Percentiles rank a stretch among this genome's conserved stretches.
Conservation (phyloP, 2,888 invertebrate genomes). For the Oligia fasciuncula region DNA sequence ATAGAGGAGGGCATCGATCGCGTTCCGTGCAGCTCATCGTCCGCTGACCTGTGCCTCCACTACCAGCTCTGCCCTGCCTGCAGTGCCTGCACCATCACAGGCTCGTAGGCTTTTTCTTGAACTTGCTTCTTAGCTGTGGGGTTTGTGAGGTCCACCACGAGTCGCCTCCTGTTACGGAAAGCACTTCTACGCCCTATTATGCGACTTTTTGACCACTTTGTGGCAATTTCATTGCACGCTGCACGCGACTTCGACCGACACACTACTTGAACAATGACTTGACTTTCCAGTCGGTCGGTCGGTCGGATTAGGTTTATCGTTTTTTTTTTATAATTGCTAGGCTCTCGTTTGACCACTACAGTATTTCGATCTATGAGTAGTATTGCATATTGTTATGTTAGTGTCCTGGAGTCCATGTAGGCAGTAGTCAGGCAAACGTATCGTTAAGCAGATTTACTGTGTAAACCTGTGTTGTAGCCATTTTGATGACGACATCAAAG, state of each 20-base stretch:
- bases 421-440: not conserved
- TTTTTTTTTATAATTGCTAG: not conserved
- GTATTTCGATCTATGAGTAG: not conserved
- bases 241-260: constrained; percentile 7
- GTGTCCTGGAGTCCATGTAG: not conserved
- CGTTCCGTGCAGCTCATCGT: constrained; percentile 15
- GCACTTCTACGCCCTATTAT: not conserved
- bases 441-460: not conserved
- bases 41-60: constrained; percentile 59
- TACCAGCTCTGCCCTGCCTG: not conserved
- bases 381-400: not conserved
- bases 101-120: constrained; percentile 44
- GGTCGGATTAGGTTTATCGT: not conserved
- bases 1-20: constrained; percentile 30
- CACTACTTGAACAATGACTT: not conserved
- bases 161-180: constrained; percentile 26
- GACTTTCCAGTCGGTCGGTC: not conserved
- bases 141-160: not conserved
- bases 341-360: not conserved
- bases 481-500: not conserved
- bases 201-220: not conserved
- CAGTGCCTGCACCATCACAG: constrained; percentile 2
- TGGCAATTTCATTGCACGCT: not conserved
- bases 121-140: constrained; percentile 2
- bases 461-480: not conserved